Base-by-base conservation (phyloP, 2,797 vertebrate species). In the Chelon labrosus region DNA sequence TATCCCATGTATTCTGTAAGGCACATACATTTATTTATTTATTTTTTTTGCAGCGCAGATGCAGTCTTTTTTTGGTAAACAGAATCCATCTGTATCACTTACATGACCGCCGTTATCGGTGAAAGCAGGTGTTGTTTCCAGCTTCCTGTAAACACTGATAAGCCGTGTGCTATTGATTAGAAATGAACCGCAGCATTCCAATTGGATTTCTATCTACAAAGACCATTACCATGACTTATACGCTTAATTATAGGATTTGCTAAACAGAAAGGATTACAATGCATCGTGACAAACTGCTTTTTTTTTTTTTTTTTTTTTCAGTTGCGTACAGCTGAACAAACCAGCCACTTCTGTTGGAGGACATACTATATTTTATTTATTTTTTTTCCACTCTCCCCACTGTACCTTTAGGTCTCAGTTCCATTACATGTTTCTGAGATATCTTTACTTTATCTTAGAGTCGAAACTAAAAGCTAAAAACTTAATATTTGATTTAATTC, bases 151-250 rank as follows among this genome's bases (percentile, higher is more conserved):
- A 68, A 65, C 54, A 25, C 72, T 17, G 78, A 89, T 88, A 85
- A 88, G 70, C 72, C 17, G 35, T 10, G 51, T 51, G 62, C 64
- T 75, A 84, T 85, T 79, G 86, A 88, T 86, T 77, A 70, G 25
- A 62, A 72, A 65, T 65, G 58, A 49, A 70, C 52, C 41, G 19
- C 31, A 19, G 59, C 56, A 57, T 80, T 75, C 74, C 31, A 65
- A 71, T 73, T 35, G 42, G 52, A 65, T 70, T 70, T 65, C 57
- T 56, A 70, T 73, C 65, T 65, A 38, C 62, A 65, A 60, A 65
- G 56, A 55, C 47, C 59, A 75, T 85, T 80, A 85, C 59, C 55
- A 66, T 70, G 53, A 75, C 60, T 52, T 50, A 54, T 46, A 61
- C 42, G 54, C 42, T 57, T 63, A 61, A 79, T 81, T 76, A 64